Base-by-base conservation (phyloP, 2,888 invertebrate species). In the Listrodromus nycthemerus region DNA sequence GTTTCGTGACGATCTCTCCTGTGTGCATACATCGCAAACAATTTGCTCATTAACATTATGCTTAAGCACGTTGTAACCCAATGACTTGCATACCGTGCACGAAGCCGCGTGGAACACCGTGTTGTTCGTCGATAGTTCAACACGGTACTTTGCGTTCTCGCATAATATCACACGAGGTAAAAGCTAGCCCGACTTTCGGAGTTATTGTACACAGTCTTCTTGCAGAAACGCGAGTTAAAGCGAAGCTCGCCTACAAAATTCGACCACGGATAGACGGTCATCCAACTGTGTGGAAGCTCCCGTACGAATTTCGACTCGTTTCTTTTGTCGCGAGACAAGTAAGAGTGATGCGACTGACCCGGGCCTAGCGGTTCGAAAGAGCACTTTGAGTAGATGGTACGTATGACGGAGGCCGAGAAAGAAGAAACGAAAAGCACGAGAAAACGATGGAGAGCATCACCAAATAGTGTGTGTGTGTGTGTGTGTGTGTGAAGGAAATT, bases 321-420 rank as follows among this genome's bases (percentile, higher is more conserved):
- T 80, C 86, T 88, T 88, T 88, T 86, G 83, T 85, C 79, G 65
- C 16, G 52, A 37, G 21, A 7, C 33, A 58, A 52, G 21, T 3
- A 85, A 85, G 86, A 87, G 86, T 74, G 82, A 88, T 83, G 86
- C 80, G 86, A 84, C 85, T 88, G 87, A 87, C 86, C 88, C 81
- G 87, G 86, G 19, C 86, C 85, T 85, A 84, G 82, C 84, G 78
- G 76, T 58, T 78, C 84, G 86, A 86, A 89, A 89, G 87, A 89
- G 85, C 87, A 89, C 89, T 89, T 90, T 90, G 89, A 90, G 86
- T 13, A 13, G 13, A 41, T 41, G 13, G 41, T 13, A 41, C 24
- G 55, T 55, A 55, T 19, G 55, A 10, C 21, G 5, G 21, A 24
- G 66, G 66, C 13, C 13, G 24, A 21, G 55, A 24, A 55, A 24